Conservation (phyloP, 2,888 invertebrate genomes). For the Chouioia cunea region DNA sequence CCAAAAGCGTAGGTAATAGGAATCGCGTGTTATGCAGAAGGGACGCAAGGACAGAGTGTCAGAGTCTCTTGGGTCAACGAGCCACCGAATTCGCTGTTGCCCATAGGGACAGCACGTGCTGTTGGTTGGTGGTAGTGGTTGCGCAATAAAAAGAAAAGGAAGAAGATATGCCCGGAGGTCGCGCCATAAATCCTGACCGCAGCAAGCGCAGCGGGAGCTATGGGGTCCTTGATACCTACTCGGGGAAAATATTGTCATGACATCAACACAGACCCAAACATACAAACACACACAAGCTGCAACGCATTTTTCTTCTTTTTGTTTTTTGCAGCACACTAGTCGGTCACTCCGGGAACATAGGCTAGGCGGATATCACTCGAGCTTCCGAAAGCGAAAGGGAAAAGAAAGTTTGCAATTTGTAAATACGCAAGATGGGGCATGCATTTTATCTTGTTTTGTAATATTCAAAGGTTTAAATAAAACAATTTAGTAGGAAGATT, state of each 20-base stretch:
- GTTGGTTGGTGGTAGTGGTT: too few relatives aligned
- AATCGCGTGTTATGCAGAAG: too few relatives aligned
- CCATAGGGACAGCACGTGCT: too few relatives aligned
- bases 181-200: conserved; percentile 35
- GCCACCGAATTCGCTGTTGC: conserved; percentile 13
- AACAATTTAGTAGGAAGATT: too few relatives aligned
- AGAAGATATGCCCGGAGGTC: background rate
- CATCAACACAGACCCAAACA: too few relatives aligned
- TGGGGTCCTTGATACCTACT: background rate
- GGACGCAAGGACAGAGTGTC: background rate
- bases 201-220: conserved; percentile 24
- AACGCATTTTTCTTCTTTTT: conserved; percentile 6
- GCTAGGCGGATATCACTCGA: background rate
- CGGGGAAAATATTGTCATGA: conserved; percentile 37
- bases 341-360: background rate
- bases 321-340: background rate
- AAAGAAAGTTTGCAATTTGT: background rate
- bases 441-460: too few relatives aligned
- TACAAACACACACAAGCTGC: background rate
- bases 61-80: background rate
- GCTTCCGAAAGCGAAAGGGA: conserved; percentile 6
- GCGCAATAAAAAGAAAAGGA: too few relatives aligned
- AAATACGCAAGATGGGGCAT: background rate
- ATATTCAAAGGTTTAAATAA: too few relatives aligned
- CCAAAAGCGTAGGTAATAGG: background rate